Conservation (phyloP, 1,140 invertebrate species). For the Adoxophyes honmai region DNA sequence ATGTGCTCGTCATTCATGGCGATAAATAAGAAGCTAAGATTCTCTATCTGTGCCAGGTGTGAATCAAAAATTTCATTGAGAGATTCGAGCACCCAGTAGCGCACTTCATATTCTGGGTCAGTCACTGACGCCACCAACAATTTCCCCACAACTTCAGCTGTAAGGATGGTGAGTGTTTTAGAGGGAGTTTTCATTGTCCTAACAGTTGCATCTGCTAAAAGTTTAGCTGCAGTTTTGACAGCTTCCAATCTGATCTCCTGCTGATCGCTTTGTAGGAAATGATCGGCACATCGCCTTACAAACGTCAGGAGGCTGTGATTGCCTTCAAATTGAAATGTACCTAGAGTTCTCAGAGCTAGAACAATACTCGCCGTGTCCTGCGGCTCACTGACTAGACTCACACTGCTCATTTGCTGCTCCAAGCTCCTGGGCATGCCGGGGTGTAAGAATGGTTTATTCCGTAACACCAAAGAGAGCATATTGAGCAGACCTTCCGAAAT, state of each 20-base stretch:
- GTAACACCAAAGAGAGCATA: conserved; percentile 91
- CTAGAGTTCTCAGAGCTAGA: conserved; percentile 94
- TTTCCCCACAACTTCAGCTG: conserved; percentile 93
- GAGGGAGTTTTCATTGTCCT: conserved; percentile 81
- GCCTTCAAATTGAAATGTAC: conserved; percentile 97
- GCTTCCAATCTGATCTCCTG: conserved; percentile 96
- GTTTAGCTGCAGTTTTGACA: conserved; percentile 93
- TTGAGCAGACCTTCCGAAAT: conserved; percentile 95
- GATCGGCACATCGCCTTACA: conserved; percentile 93
- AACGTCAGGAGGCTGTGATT: conserved; percentile 95
- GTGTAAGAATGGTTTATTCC: conserved; percentile 90
- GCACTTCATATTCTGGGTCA: conserved; percentile 95
- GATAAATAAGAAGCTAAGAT: conserved; percentile 94
- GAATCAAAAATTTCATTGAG: conserved; percentile 96
- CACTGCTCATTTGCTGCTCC: conserved; percentile 71
- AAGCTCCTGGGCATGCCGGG: conserved; percentile 84
- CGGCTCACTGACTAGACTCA: conserved; percentile 69
- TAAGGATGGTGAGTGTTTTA: conserved; percentile 89
- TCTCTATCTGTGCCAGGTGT: conserved; percentile 97
- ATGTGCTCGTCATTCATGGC: conserved; percentile 98
- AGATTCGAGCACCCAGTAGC: conserved; percentile 94
- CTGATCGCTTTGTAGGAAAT: conserved; percentile 94
- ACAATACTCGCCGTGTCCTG: conserved; percentile 91
- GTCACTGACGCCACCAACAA: conserved; percentile 96
- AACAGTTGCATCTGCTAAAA: conserved; percentile 89